Evolutionary conservation across 2,797 vertebrate species (phyloP).

Genomic region (Clarias fuscus): DNA sequence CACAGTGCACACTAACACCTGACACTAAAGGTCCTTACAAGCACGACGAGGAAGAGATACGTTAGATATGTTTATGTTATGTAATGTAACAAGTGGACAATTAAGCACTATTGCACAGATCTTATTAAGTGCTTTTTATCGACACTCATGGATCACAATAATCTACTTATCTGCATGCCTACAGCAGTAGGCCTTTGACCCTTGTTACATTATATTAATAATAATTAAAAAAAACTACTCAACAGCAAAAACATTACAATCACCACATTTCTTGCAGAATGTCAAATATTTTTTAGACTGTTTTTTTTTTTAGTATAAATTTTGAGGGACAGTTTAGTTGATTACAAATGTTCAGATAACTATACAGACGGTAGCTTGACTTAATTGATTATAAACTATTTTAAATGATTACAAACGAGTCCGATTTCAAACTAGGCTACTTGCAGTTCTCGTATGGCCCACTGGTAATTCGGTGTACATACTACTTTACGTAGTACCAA

Average conservation of each 20-base stretch:
- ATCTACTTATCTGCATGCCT: constrained; percentile 9
- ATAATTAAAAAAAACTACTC: not conserved
- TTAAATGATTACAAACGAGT: too few relatives aligned
- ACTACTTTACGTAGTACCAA: not conserved
- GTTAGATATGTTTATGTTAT: constrained; percentile 66
- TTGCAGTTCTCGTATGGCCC: not conserved
- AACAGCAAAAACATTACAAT: not conserved
- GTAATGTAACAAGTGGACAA: not conserved
- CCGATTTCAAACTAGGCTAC: too few relatives aligned
- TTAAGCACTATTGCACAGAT: not conserved
- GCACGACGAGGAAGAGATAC: constrained; percentile 70
- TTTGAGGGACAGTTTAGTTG: too few relatives aligned
- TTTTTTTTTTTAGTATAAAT: not conserved
- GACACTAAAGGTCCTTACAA: constrained; percentile 53
- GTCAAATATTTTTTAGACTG: not conserved
- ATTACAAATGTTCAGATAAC: not conserved
- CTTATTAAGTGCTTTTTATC: constrained; percentile 6
- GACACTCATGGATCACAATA: constrained; percentile 17
- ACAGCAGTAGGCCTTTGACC: not conserved
- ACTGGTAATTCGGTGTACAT: not conserved
- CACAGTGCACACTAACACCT: constrained; percentile 49
- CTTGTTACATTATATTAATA: not conserved
- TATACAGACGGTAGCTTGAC: not conserved
- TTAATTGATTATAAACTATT: not conserved
- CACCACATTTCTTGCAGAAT: not conserved